Base-by-base conservation (phyloP, 2,888 invertebrate genomes). In the Branchellion lobata region DNA sequence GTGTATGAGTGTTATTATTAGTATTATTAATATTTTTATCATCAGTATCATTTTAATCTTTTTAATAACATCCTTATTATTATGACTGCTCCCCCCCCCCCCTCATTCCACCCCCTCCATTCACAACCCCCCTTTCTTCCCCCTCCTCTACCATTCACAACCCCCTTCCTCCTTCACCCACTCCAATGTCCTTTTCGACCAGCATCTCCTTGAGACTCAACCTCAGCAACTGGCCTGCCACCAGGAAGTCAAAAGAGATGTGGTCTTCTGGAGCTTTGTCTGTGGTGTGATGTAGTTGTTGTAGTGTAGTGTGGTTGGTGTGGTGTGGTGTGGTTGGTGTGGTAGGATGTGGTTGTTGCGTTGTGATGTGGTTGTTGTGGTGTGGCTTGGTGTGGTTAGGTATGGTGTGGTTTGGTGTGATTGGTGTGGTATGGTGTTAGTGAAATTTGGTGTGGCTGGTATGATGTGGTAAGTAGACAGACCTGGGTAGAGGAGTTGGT, bases 201-300 rank as follows among this genome's bases (percentile, higher is more conserved):
- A 96, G 89, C 87, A 94, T 93, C 65, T 87, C 84, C 84, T 93
- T 92, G 53, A 96, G 88, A 0, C 92, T 87, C 0, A 91, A 87
- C 81, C 93, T 90, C 65, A 96, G 87, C 83, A 95, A 91, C 87
- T 95, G 94, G n/a, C 92, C 93, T 83, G 91, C 90, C 78, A 94
- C 91, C 78, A 96, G 88, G 86, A 96, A 96, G 88, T 96, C 96
- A 89, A 96, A 96, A 82, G 93, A 92, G 53, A 91, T 88, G 73
- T 73, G 27, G 27, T n/a, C 24, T 14, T 73, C 73, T 5, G 47
- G 2, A 2, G 73, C 3, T 21, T 47, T 29, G 53, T 77, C 77
- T 77, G 40, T 40, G 40, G 40, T 40, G 40, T n/a, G n/a, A n/a
- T n/a, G 40, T 40, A 14, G 40, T 40, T 5, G 40, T 40, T 5